phyloP scores from a whole-genome alignment of 2,113 vertebrate species.

The Engraulis encrasicolus region DNA sequence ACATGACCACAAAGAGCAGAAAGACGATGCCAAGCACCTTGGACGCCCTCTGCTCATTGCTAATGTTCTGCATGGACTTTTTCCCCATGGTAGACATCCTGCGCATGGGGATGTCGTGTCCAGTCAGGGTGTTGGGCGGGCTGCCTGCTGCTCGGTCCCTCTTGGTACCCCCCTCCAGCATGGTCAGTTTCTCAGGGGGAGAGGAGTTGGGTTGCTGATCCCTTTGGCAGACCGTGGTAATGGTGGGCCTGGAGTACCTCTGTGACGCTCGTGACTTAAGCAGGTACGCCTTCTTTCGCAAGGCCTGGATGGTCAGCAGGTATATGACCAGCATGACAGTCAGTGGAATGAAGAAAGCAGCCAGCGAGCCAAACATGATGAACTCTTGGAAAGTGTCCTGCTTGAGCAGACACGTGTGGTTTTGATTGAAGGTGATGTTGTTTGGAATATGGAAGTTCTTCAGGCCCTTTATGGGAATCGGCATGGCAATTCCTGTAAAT shows the following conservation, averaged over 20 bases:
- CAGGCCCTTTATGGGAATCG: constrained; percentile 90
- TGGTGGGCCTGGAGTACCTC: constrained; percentile 76
- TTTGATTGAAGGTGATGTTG: constrained; percentile 78
- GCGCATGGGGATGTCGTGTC: constrained; percentile 70
- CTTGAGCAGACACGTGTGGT: constrained; percentile 83
- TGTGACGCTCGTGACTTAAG: constrained; percentile 83
- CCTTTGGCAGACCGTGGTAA: constrained; percentile 86
- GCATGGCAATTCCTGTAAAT: constrained; percentile 93
- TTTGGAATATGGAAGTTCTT: constrained; percentile 66
- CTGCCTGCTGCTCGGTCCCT: constrained; percentile 64
- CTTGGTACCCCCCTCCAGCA: constrained; percentile 69
- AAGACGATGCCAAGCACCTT: constrained; percentile 97
- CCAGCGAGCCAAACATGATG: constrained; percentile 91
- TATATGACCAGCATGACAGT: constrained; percentile 95
- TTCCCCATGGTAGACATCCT: constrained; percentile 86
- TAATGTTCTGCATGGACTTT: constrained; percentile 92
- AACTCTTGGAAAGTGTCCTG: constrained; percentile 85
- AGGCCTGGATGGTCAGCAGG: constrained; percentile 88
- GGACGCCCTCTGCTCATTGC: constrained; percentile 93
- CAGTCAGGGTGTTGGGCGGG: constrained; percentile 40
- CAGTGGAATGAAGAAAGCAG: constrained; percentile 92
- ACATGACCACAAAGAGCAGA: constrained; percentile 95
- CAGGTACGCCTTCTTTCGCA: constrained; percentile 90
- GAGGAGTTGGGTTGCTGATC: constrained; percentile 71
- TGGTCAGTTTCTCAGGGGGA: constrained; percentile 78